These are phyloP conservation scores for Gonocerus acuteangulatus DNA, from an alignment of 2,888 invertebrate genomes.

Conservation along the genomic window DNA sequence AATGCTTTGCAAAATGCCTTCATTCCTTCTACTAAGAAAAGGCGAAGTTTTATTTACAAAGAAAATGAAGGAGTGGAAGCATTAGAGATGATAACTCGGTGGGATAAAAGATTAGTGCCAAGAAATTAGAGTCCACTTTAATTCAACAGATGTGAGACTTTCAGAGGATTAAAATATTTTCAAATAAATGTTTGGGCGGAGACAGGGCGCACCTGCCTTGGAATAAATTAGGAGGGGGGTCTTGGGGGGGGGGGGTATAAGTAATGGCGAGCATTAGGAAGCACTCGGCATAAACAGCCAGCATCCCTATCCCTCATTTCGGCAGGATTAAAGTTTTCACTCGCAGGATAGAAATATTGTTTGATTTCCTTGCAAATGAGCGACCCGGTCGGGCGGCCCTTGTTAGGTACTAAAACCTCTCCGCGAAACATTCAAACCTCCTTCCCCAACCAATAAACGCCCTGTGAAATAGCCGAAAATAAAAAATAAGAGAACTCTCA, in stretches of 20 bases:
- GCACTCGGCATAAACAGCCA: conserved; percentile 29
- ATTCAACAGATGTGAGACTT: conserved; percentile 26
- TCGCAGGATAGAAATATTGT: conserved; percentile 25
- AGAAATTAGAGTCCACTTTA: conserved; percentile 23
- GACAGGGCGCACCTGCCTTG: conserved; percentile 23
- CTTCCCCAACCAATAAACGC: no score
- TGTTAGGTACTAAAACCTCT: conserved; percentile 11
- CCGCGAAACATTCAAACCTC: conserved; percentile 2
- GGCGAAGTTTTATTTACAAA: neutral
- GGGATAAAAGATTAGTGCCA: conserved; percentile 15
- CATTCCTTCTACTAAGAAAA: no score
- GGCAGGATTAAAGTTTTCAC: conserved; percentile 26
- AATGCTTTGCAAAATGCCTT: no score
- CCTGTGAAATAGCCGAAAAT: no score
- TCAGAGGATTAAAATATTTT: conserved; percentile 26
- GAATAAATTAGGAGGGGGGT: conserved; percentile 11
- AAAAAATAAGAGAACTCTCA: neutral
- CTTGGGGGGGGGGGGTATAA: conserved; percentile 13
- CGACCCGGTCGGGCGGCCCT: conserved; percentile 1
- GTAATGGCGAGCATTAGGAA: conserved; percentile 27
- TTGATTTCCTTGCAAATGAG: conserved; percentile 30
- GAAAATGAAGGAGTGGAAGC: neutral
- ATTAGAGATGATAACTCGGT: conserved; percentile 8
- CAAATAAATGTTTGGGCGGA: conserved; percentile 25
- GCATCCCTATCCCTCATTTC: conserved; percentile 29